phyloP scores from a whole-genome alignment of 2,888 invertebrate genomes.

The Elegia similella region DNA sequence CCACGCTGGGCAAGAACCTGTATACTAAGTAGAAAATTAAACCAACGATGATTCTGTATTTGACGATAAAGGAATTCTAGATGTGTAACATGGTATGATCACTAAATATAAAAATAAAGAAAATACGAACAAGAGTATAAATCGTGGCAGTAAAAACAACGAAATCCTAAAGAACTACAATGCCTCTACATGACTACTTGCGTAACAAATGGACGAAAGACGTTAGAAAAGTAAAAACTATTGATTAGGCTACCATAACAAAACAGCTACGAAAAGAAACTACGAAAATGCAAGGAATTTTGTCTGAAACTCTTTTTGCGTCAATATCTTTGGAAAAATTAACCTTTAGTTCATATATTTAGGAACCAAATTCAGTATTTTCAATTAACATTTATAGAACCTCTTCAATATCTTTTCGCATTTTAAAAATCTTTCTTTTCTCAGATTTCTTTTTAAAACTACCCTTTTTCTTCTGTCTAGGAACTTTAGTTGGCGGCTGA shows the following conservation, averaged over 20 bases:
- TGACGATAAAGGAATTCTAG: background rate
- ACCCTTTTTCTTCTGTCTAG: slow-evolving; percentile 55
- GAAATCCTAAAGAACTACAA: slow-evolving; percentile 1
- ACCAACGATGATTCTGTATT: no score
- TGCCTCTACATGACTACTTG: slow-evolving; percentile 1
- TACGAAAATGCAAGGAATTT: slow-evolving; percentile 1
- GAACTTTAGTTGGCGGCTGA: slow-evolving; percentile 46
- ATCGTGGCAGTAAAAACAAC: background rate
- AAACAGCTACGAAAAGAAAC: background rate
- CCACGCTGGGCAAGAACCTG: no score
- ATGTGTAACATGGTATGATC: background rate
- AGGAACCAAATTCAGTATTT: background rate
- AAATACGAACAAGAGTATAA: background rate
- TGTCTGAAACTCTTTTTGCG: background rate
- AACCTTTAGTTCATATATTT: background rate
- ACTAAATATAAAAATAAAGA: background rate
- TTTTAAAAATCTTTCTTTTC: slow-evolving; percentile 56
- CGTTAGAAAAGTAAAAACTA: background rate
- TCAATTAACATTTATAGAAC: slow-evolving; percentile 41
- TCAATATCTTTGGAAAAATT: background rate
- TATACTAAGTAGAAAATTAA: no score
- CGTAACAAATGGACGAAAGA: background rate
- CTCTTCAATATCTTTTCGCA: slow-evolving; percentile 72
- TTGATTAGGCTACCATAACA: background rate
- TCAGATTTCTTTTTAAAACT: slow-evolving; percentile 62